Percentiles rank a stretch among this genome's conserved stretches.
Conservation (phyloP, 2,113 vertebrate species). For the Chloroceryle aenea region DNA sequence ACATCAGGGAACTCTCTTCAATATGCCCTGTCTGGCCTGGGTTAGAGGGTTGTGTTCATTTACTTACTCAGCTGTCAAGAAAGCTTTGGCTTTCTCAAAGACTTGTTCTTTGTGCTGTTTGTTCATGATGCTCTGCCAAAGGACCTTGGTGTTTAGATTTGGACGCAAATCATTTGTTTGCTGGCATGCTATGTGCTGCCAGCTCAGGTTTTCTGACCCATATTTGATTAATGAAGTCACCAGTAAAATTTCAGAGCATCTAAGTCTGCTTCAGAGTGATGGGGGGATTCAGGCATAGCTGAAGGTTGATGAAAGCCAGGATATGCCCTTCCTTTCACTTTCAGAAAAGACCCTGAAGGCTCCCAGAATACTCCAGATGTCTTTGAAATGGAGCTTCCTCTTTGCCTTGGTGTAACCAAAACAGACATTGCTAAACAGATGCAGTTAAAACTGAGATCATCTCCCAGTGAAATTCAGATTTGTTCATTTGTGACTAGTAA, state of each 20-base stretch:
- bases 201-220: not conserved
- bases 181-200: not conserved
- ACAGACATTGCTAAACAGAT: not conserved
- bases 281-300: not conserved
- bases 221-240: not conserved
- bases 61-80: not conserved
- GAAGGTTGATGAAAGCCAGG: not conserved
- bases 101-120: accelerated
- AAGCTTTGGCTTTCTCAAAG: not conserved
- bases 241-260: not conserved
- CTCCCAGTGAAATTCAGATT: not conserved
- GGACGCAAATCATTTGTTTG: not conserved
- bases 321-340: not conserved
- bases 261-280: not conserved
- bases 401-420: not conserved
- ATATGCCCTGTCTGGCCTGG: accelerated
- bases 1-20: not conserved
- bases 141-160: not conserved
- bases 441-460: not conserved
- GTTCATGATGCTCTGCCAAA: not conserved
- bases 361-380: not conserved
- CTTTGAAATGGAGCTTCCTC: not conserved
- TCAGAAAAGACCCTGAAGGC: not conserved
- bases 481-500: not conserved
- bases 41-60: not conserved